Conservation (phyloP, 2,797 vertebrate genomes). For the Tragelaphus oryx region DNA sequence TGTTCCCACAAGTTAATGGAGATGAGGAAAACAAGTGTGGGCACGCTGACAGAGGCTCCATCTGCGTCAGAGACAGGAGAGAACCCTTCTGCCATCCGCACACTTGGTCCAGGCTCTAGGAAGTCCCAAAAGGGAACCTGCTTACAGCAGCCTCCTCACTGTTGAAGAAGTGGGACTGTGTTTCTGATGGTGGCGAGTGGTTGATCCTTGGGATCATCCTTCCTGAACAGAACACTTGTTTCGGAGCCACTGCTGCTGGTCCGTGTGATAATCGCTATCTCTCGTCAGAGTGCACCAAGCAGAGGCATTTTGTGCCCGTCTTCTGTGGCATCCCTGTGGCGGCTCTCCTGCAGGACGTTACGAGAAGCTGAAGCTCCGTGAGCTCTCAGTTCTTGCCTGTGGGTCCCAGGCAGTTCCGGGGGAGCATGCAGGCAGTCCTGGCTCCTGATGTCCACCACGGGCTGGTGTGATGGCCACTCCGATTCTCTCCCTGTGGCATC, state of each 20-base stretch:
- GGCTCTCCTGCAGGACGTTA: neutral
- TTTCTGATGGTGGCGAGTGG: neutral
- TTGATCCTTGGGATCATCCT: neutral
- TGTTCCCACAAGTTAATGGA: neutral
- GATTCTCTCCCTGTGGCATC: neutral
- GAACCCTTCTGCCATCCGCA: neutral
- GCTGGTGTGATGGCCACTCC: no score
- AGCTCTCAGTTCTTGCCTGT: neutral
- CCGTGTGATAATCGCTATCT: rapidly evolving
- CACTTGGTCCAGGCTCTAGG: neutral
- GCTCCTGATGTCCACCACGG: neutral
- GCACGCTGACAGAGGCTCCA: neutral
- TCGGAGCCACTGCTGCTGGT: neutral
- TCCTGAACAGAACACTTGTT: neutral
- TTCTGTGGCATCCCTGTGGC: neutral
- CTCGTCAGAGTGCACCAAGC: neutral
- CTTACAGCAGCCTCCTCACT: neutral
- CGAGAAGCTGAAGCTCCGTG: neutral
- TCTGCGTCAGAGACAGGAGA: neutral
- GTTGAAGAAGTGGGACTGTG: neutral
- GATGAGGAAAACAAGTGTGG: neutral
- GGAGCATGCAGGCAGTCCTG: neutral
- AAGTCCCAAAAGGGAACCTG: neutral
- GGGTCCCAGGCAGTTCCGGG: neutral
- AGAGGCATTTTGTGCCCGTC: neutral